Evolutionary conservation across 2,113 vertebrate genomes (phyloP), one percentile per base, ranked within the genome.

Genomic region (Hemiprocne comata): DNA sequence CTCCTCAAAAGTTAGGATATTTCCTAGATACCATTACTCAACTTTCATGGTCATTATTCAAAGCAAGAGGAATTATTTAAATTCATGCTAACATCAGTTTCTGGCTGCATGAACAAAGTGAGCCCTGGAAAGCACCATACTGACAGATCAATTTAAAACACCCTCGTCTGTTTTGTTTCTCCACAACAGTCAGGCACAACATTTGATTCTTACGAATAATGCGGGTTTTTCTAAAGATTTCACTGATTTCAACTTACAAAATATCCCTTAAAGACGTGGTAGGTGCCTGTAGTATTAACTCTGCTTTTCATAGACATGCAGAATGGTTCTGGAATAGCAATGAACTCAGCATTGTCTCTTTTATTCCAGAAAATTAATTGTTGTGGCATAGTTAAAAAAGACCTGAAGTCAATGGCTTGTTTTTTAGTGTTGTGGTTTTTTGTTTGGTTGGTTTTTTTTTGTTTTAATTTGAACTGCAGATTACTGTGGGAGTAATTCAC

Each of bases 61-160:
- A 92, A 77, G 90, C 82, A 67, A 91, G 54, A 70, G 54, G 70
- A 92, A 87, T 96, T 97, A 90, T 96, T 97, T 94, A 94, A 93
- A 96, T 96, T 91, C 96, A 87, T 75, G 81, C 93, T 93, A 90
- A 93, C 94, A 93, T 93, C 75, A 73, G 61, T 94, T 94, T 93
- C 87, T 96, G 91, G 55, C 84, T 94, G 75, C 87, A 82, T 33
- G 87, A 77, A 91, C 78, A 79, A 92, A 89, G 93, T 62, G 84
- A 93, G 70, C 77, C 21, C 77, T 90, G 90, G 79, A 83, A 96
- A 95, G 88, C 58, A 81, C 86, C 88, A 21, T 24, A 82, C 73
- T 87, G 92, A 96, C 94, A 92, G 93, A 95, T 89, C 91, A 94
- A 92, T 96, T 96, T 94, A 92, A 90, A 97, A 84, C 72, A 88